Percentiles rank a stretch among this genome's conserved stretches.
Conservation (phyloP, 2,113 vertebrate species). For the Fulica atra region DNA sequence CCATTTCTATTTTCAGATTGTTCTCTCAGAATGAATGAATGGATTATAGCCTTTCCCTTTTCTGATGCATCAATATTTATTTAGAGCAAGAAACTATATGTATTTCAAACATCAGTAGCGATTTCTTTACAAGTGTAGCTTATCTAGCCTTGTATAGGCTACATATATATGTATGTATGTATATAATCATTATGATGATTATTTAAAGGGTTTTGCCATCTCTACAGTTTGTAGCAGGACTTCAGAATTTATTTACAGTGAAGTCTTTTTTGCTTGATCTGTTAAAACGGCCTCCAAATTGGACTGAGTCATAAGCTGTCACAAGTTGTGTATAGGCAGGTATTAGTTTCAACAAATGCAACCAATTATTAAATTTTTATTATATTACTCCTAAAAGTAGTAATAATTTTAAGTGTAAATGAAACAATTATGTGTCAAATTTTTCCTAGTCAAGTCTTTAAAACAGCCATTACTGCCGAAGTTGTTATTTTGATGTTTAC, state of each 20-base stretch:
- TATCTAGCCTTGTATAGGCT: too few species aligned
- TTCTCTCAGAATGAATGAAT: conserved; percentile 4
- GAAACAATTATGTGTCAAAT: not conserved
- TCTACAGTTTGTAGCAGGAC: not conserved
- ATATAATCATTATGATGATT: not conserved
- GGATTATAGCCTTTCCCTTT: not conserved
- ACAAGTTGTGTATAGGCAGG: not conserved
- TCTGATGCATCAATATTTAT: not conserved
- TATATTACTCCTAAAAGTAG: not conserved
- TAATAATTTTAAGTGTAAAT: not conserved
- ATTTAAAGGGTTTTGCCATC: not conserved
- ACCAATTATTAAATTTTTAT: not conserved
- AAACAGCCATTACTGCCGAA: not conserved
- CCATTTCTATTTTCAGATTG: conserved; percentile 3
- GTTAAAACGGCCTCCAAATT: not conserved
- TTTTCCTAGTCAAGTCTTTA: not conserved
- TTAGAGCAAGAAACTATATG: not conserved
- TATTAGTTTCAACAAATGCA: not conserved
- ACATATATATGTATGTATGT: too few species aligned
- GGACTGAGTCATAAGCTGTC: not conserved
- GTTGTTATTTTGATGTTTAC: not conserved
- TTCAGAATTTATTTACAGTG: not conserved
- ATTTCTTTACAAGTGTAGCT: not conserved
- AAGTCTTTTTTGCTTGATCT: not conserved
- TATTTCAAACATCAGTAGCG: not conserved